Evolutionary conservation across 2,888 invertebrate genomes (phyloP), one percentile per base, ranked within the genome.

Genomic region (Drosophila pullipes): DNA sequence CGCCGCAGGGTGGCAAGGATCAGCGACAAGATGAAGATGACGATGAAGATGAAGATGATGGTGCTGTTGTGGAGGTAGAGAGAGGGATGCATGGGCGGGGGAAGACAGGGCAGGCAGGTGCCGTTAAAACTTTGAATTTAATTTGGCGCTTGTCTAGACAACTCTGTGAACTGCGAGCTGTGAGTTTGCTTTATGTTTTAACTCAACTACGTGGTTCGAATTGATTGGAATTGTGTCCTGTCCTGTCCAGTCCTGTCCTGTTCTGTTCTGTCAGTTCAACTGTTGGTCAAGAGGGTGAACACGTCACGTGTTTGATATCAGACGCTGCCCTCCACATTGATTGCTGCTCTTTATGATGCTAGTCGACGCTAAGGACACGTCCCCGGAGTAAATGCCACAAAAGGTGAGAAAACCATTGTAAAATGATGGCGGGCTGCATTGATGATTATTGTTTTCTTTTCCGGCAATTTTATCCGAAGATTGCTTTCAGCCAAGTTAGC

Each of bases 101-200:
- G 10, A 7, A 37, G 37, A 37, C 5, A n/a, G 47, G 13, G 49
- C 11, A 11, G 53, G 39, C 31, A n/a, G 53, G 44, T 28, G 49
- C 57, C 58, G 47, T 71, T 54, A 53, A 83, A 89, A 86, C 69
- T 89, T 89, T 73, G 74, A 86, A 83, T 86, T 85, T 81, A 83
- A 81, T 83, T 85, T 89, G 79, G 63, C 69, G 62, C 69, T 79
- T 69, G 89, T 86, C 85, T 89, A 89, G 89, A 85, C 85, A 66
- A 78, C 39, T 57, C 66, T 57, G 76, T 62, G 41, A 33, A 44
- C 55, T 47, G 58, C 18, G 53, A 61, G 67, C 60, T 60, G 53
- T 50, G 63, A 50, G 54, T 63, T 68, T 44, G 63, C 62, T 78
- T 83, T 81, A 86, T 83, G 81, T 71, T 67, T 71, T 55, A 81